Evolutionary conservation across 2,888 invertebrate genomes (phyloP).

Genomic region (Periphyllus acericola): DNA sequence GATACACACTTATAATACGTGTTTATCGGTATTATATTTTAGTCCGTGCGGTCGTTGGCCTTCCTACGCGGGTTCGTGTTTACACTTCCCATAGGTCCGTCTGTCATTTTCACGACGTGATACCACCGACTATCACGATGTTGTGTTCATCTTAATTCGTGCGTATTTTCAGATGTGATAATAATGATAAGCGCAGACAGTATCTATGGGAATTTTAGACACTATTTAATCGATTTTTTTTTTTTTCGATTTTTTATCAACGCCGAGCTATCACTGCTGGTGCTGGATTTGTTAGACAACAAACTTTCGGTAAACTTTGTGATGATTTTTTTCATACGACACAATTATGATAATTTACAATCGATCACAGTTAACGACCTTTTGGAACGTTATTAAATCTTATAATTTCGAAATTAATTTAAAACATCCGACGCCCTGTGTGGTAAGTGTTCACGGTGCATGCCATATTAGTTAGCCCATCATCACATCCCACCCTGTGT

Average conservation of each 20-base stretch:
- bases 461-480: too few relatives aligned
- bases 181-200: too few relatives aligned
- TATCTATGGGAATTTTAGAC: too few relatives aligned
- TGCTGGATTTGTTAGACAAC: neutral
- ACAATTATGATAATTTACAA: neutral
- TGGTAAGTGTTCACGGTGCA: slow-evolving; percentile 18
- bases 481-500: neutral
- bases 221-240: neutral
- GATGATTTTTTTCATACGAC: neutral
- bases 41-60: too few relatives aligned
- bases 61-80: too few relatives aligned
- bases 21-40: too few relatives aligned
- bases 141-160: too few relatives aligned
- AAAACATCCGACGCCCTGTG: neutral
- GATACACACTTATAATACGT: too few relatives aligned
- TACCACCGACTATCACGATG: too few relatives aligned
- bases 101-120: too few relatives aligned
- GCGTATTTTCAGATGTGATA: too few relatives aligned
- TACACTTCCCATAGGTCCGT: too few relatives aligned
- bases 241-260: neutral
- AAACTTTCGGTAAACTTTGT: neutral
- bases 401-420: slow-evolving; percentile 8
- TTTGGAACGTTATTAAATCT: neutral
- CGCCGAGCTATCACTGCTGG: neutral
- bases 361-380: neutral